Evolutionary conservation across 2,797 vertebrate genomes (phyloP).

Genomic region (Myioborus melanocephalus): DNA sequence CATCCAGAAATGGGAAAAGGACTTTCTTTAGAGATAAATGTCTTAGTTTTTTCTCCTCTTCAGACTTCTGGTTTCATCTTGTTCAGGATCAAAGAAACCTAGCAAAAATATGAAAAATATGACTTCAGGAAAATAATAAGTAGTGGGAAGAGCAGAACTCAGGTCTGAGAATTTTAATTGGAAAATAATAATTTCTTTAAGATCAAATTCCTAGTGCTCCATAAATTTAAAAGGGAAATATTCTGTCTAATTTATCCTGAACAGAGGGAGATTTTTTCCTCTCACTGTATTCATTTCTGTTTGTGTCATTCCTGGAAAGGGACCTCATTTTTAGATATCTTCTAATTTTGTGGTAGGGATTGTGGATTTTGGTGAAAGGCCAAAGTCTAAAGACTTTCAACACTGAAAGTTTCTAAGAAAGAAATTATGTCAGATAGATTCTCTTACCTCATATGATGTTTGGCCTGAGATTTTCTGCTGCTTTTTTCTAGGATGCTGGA

Average conservation of each 20-base stretch:
- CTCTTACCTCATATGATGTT: slow-evolving; percentile 37
- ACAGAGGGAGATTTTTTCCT: background rate
- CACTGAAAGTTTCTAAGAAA: slow-evolving; percentile 44
- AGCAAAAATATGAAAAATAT: slow-evolving; percentile 10
- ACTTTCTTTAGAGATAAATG: background rate
- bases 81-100: background rate
- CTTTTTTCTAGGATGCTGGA: background rate
- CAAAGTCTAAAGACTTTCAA: slow-evolving; percentile 11
- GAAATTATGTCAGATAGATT: slow-evolving; percentile 28
- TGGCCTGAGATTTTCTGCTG: background rate
- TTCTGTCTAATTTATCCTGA: slow-evolving; percentile 16
- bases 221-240: background rate
- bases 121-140: slow-evolving; percentile 20
- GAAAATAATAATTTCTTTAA: slow-evolving; percentile 14
- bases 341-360: slow-evolving; percentile 28
- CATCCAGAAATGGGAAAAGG: background rate
- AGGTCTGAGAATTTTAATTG: background rate
- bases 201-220: background rate
- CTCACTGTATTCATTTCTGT: background rate
- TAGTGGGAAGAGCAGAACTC: slow-evolving; percentile 14
- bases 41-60: background rate
- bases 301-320: slow-evolving; percentile 59
- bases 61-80: background rate
- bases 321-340: slow-evolving; percentile 14
- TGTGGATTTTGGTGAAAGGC: slow-evolving; percentile 38